These are phyloP conservation scores for Eristalis intricaria DNA, from an alignment of 2,888 invertebrate genomes.

Conservation along the genomic window DNA sequence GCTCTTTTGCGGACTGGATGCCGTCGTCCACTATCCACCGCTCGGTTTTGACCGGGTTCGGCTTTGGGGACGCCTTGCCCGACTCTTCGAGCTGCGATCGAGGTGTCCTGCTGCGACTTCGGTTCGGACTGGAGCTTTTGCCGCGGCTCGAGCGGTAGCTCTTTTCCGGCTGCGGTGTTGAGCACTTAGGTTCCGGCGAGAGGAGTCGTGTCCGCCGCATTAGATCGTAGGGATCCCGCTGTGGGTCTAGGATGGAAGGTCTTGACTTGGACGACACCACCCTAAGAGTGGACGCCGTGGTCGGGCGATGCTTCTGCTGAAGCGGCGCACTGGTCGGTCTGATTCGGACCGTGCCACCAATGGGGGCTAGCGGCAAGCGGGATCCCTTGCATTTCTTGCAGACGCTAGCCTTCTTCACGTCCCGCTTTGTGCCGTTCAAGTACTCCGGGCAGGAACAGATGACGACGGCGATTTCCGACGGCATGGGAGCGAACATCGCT, in stretches of 20 bases:
- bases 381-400: constrained; percentile 93
- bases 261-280: constrained; percentile 83
- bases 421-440: constrained; percentile 88
- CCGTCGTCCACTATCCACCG: constrained; percentile 78
- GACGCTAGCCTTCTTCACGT: constrained; percentile 88
- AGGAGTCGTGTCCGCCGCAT: constrained; percentile 89
- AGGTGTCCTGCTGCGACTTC: constrained; percentile 82
- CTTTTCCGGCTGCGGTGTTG: constrained; percentile 77
- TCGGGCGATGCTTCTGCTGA: constrained; percentile 74
- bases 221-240: constrained; percentile 90
- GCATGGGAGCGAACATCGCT: constrained; percentile 82
- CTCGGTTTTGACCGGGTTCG: constrained; percentile 73
- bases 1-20: constrained; percentile 74
- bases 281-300: constrained; percentile 85
- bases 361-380: constrained; percentile 87
- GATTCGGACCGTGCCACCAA: constrained; percentile 87
- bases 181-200: constrained; percentile 83
- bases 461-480: constrained; percentile 84
- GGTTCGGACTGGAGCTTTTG: constrained; percentile 84
- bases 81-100: constrained; percentile 80
- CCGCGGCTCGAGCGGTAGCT: constrained; percentile 79
- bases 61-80: constrained; percentile 40
- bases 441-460: constrained; percentile 92
- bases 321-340: constrained; percentile 75
- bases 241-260: constrained; percentile 86